phyloP scores from a whole-genome alignment of 2,113 vertebrate species.

The Fukomys damarensis region DNA sequence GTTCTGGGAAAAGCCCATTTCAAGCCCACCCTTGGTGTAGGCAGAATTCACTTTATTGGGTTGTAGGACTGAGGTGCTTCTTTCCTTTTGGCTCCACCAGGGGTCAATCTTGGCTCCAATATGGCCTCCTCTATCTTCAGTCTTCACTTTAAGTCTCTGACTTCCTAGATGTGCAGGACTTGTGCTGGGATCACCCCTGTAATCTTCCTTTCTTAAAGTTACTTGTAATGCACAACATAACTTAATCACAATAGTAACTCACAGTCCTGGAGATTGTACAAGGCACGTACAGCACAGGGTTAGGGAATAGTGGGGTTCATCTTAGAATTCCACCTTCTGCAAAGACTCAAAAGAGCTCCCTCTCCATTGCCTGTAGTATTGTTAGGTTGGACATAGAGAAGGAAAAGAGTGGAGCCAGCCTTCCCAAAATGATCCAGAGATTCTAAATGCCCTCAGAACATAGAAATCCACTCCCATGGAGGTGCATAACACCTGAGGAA shows the following conservation, averaged over 20 bases:
- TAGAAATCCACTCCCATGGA: not conserved
- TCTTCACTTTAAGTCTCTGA: not conserved
- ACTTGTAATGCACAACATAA: not conserved
- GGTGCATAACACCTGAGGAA: not conserved
- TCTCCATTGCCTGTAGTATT: not conserved
- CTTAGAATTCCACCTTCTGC: not conserved
- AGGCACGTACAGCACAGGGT: too few species aligned
- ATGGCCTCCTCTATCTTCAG: not conserved
- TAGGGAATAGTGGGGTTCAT: not conserved
- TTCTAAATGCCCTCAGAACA: not conserved
- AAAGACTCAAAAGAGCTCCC: not conserved
- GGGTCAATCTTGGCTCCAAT: not conserved
- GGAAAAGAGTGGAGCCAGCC: not conserved
- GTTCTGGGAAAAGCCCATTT: not conserved
- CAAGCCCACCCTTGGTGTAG: not conserved
- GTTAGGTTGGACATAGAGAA: not conserved
- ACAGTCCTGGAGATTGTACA: not conserved
- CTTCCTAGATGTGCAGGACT: not conserved
- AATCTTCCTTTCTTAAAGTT: not conserved
- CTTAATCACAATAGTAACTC: not conserved
- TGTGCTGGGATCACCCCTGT: not conserved
- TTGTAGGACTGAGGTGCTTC: not conserved
- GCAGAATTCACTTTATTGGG: not conserved
- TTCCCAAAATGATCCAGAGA: not conserved
- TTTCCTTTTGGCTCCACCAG: not conserved